A percentile compares a stretch with the other conserved stretches of the same genome.
phyloP scores from a whole-genome alignment of 2,113 vertebrate species.

The Mus spicilegus region DNA sequence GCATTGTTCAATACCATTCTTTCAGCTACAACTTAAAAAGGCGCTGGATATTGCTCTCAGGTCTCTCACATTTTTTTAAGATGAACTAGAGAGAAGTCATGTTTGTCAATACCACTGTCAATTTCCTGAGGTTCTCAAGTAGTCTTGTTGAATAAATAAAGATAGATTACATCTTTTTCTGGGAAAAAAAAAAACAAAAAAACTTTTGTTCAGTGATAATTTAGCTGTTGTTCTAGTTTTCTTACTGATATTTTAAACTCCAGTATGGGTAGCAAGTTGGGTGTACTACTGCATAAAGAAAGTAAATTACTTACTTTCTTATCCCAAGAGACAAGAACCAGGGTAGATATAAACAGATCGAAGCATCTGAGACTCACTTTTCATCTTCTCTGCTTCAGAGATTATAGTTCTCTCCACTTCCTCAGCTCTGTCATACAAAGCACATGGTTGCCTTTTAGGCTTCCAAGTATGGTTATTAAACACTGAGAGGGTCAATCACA shows the following conservation, averaged over 20 bases:
- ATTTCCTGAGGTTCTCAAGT: not conserved
- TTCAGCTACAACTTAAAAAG: not conserved
- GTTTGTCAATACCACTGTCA: not conserved
- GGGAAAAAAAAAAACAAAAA: not conserved
- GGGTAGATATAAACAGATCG: not conserved
- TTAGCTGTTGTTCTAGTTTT: not conserved
- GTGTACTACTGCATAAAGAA: not conserved
- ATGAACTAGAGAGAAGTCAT: not conserved
- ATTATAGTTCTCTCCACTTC: not conserved
- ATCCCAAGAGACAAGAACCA: not conserved
- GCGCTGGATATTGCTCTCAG: not conserved
- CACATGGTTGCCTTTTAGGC: not conserved
- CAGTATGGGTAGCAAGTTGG: not conserved
- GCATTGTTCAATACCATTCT: not conserved
- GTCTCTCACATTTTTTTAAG: not conserved
- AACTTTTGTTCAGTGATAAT: not conserved
- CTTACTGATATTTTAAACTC: too few species aligned
- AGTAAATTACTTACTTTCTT: not conserved
- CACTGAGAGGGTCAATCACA: not conserved
- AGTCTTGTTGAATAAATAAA: not conserved
- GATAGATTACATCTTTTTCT: not conserved
- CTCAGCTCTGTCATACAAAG: not conserved
- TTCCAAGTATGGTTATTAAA: not conserved
- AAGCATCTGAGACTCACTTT: not conserved
- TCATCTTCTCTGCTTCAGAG: not conserved